phyloP scores from a whole-genome alignment of 2,888 invertebrate species.

The Leucophora obtusa region DNA sequence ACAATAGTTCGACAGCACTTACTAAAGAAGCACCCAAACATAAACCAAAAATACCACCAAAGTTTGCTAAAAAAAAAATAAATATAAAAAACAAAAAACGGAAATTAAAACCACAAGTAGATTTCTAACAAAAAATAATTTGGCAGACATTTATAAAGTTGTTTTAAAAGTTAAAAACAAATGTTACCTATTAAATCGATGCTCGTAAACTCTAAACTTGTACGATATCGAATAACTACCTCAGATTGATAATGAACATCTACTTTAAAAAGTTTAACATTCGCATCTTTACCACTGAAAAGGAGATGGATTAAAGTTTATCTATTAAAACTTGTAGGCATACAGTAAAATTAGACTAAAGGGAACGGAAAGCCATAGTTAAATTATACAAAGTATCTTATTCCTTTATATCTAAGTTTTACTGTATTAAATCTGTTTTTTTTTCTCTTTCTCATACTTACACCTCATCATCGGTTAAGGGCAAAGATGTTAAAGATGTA shows the following conservation, averaged over 20 bases:
- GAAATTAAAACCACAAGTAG: slow-evolving; percentile 10
- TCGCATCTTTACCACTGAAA: slow-evolving; percentile 59
- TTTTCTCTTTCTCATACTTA: slow-evolving; percentile 43
- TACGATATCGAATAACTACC: slow-evolving; percentile 77
- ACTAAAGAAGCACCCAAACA: slow-evolving; percentile 79
- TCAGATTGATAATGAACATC: slow-evolving; percentile 78
- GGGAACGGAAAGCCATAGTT: neutral
- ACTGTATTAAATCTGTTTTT: neutral
- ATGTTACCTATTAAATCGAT: slow-evolving; percentile 78
- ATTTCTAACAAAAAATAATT: neutral
- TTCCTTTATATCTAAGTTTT: neutral
- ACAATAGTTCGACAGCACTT: slow-evolving; percentile 78
- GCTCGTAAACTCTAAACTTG: slow-evolving; percentile 77
- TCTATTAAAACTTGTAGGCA: neutral
- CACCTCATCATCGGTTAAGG: slow-evolving; percentile 60
- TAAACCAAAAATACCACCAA: slow-evolving; percentile 79
- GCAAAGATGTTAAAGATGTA: slow-evolving; percentile 69
- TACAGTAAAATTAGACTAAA: neutral
- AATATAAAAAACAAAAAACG: neutral
- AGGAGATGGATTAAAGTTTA: neutral
- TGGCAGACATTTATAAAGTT: neutral
- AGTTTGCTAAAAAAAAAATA: slow-evolving; percentile 74
- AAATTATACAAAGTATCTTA: no score
- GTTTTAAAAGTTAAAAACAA: neutral
- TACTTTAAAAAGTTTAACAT: slow-evolving; percentile 69